These are phyloP conservation scores for Athalia circularis DNA, from an alignment of 2,888 invertebrate species.

Conservation along the genomic window DNA sequence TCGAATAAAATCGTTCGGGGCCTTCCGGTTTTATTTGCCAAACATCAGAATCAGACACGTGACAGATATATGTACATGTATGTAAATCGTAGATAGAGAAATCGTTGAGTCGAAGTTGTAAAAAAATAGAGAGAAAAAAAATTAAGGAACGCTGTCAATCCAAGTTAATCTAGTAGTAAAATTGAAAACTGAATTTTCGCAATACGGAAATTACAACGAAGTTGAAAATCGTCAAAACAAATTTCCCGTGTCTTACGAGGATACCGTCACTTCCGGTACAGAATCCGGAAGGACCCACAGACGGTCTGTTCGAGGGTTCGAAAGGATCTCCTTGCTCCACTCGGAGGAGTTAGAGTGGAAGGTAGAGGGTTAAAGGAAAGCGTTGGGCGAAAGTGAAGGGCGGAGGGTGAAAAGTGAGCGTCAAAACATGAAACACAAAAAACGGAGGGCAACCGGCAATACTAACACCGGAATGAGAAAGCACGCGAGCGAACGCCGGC, in stretches of 20 bases:
- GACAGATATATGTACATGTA: no score
- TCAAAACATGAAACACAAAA: background rate
- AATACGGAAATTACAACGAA: conserved; percentile 35
- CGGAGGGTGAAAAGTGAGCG: background rate
- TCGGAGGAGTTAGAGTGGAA: background rate
- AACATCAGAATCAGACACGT: no score
- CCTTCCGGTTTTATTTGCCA: no score
- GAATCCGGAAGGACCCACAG: conserved; percentile 5
- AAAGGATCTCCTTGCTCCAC: background rate
- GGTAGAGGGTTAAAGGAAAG: background rate
- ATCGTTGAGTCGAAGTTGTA: no score
- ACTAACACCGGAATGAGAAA: no score
- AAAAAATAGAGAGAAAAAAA: no score
- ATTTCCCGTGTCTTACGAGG: conserved; percentile 38
- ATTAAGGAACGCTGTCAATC: no score
- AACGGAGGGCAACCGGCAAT: background rate
- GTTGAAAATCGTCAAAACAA: conserved; percentile 43
- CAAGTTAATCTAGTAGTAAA: background rate
- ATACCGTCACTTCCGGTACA: conserved; percentile 36
- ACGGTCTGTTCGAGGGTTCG: background rate
- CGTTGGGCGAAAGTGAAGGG: background rate
- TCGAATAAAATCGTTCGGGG: no score
- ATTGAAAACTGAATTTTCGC: conserved; percentile 8
- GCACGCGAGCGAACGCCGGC: background rate
- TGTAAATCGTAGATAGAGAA: no score